A percentile compares a stretch with the other conserved stretches of the same genome.
Evolutionary conservation across 2,113 vertebrate species (phyloP).

Genomic region (Protobothrops flavoviridis): DNA sequence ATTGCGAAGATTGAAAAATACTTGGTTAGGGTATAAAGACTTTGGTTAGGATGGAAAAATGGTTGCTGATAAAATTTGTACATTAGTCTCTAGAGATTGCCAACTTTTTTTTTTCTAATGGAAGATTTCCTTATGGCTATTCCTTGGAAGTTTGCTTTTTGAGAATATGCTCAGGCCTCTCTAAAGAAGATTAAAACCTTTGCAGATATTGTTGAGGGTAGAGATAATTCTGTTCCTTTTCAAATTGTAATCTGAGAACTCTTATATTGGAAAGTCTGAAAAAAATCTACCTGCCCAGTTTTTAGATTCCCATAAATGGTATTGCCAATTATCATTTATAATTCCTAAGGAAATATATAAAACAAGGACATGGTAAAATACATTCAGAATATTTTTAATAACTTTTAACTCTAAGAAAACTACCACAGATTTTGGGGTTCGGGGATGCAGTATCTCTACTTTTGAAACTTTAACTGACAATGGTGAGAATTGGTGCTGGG

Average conservation of each 20-base stretch:
- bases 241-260: background rate
- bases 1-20: background rate
- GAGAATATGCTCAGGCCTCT: background rate
- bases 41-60: background rate
- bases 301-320: background rate
- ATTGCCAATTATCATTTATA: background rate
- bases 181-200: background rate
- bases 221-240: background rate
- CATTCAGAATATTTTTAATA: background rate
- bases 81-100: background rate
- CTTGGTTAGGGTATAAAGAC: background rate
- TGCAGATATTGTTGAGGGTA: background rate
- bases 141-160: background rate
- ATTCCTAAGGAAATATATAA: background rate
- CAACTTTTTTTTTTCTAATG: background rate
- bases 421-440: background rate
- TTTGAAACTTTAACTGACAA: background rate
- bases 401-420: background rate
- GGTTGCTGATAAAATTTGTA: background rate
- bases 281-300: background rate
- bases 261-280: background rate
- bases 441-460: background rate
- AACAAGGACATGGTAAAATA: background rate
- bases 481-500: background rate
- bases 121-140: background rate